A percentile compares a stretch with the other conserved stretches of the same genome.
Evolutionary conservation across 2,113 vertebrate genomes (phyloP).

Genomic region (Gambusia affinis): DNA sequence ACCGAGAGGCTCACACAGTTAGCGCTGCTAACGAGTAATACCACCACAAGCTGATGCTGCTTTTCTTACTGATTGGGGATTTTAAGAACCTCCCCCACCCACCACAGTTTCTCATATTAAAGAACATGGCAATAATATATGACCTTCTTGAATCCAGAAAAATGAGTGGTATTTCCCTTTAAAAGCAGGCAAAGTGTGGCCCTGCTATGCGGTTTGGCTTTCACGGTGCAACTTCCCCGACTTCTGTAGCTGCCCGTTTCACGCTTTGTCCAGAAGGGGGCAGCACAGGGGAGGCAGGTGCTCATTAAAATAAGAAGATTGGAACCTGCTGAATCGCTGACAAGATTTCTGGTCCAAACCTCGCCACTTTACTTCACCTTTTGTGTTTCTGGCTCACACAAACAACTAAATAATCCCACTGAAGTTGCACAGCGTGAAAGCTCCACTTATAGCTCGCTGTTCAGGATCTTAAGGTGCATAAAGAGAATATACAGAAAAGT

Average conservation of each 20-base stretch:
- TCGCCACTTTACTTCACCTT: not conserved
- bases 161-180: slow-evolving; percentile 67
- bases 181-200: slow-evolving; percentile 41
- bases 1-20: slow-evolving; percentile 68
- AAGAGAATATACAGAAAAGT: slow-evolving; percentile 57
- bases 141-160: slow-evolving; percentile 29
- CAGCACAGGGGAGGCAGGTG: not conserved
- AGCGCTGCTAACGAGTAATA: slow-evolving; percentile 60
- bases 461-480: slow-evolving; percentile 55
- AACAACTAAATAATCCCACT: not conserved
- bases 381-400: not conserved
- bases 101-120: not conserved
- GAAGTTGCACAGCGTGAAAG: slow-evolving; percentile 48
- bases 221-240: slow-evolving; percentile 22
- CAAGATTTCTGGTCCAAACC: too few relatives aligned
- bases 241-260: not conserved
- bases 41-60: slow-evolving; percentile 30
- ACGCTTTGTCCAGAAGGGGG: slow-evolving; percentile 6
- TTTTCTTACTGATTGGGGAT: slow-evolving; percentile 1
- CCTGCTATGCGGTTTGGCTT: slow-evolving; percentile 32
- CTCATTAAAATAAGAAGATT: not conserved
- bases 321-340: not conserved
- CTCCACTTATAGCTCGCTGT: slow-evolving; percentile 25
- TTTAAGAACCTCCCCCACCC: not conserved
- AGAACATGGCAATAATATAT: not conserved